Evolutionary conservation across 2,888 invertebrate species (phyloP).

Genomic region (Nephrotoma guestfalica): DNA sequence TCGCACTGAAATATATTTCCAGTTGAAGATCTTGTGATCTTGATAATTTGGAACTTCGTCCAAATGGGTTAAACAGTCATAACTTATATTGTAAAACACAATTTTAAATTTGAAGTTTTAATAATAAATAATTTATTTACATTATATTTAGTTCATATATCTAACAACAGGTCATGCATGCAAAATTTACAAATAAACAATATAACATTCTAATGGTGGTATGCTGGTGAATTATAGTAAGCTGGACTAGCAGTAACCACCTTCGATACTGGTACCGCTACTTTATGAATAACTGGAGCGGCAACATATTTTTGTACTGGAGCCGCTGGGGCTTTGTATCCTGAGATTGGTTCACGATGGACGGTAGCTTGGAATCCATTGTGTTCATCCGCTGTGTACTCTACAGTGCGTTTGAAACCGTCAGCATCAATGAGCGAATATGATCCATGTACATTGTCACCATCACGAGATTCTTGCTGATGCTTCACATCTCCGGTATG

Average conservation of each 20-base stretch:
- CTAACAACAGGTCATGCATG: not conserved
- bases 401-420: constrained; percentile 37
- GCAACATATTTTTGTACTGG: not conserved
- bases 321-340: not conserved
- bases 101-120: not conserved
- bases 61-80: too few relatives aligned
- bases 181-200: not conserved
- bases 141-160: not conserved
- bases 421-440: constrained; percentile 39
- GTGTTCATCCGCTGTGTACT: constrained; percentile 38
- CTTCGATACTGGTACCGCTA: not conserved
- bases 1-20: too few relatives aligned
- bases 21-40: too few relatives aligned
- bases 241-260: not conserved
- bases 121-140: not conserved
- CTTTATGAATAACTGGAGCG: not conserved
- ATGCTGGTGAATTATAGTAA: not conserved
- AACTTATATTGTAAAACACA: not conserved
- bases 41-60: too few relatives aligned
- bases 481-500: constrained; percentile 36
- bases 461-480: constrained; percentile 37
- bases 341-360: constrained; percentile 28
- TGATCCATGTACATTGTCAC: constrained; percentile 38
- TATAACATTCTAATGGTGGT: not conserved
- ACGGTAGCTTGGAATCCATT: constrained; percentile 42